These are phyloP conservation scores for Ptychochromis oligacanthus DNA, from an alignment of 2,113 vertebrate genomes.

Conservation along the genomic window DNA sequence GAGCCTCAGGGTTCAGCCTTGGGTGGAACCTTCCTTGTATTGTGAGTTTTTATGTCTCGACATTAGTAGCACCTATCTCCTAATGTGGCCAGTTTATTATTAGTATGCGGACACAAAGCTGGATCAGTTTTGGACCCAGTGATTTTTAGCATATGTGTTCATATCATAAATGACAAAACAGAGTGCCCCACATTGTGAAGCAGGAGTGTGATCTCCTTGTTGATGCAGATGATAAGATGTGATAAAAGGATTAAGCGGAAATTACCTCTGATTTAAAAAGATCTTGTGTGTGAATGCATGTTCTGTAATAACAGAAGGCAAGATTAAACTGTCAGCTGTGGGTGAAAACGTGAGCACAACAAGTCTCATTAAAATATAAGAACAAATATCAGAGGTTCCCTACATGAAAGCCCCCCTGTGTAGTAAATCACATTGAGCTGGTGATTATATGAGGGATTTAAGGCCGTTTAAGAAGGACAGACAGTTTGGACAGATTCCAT, in stretches of 20 bases:
- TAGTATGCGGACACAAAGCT: not conserved
- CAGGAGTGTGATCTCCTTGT: constrained; percentile 31
- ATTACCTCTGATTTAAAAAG: constrained; percentile 44
- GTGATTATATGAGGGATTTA: constrained; percentile 39
- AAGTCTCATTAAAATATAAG: constrained; percentile 43
- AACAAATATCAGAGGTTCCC: constrained; percentile 15
- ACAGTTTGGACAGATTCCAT: constrained; percentile 33
- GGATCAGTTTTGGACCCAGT: not conserved
- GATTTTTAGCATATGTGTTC: not conserved
- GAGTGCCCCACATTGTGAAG: not conserved
- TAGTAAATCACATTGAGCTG: constrained; percentile 24
- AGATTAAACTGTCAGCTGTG: constrained; percentile 45
- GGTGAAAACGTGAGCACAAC: constrained; percentile 15
- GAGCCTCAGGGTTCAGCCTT: not conserved
- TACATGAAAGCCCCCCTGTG: not conserved
- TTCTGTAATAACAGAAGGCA: constrained; percentile 13
- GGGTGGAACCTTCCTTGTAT: not conserved
- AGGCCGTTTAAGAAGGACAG: constrained; percentile 24
- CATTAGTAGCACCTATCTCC: not conserved
- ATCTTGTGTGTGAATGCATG: not conserved
- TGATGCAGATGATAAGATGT: constrained; percentile 35
- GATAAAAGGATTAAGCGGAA: constrained; percentile 56
- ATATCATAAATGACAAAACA: constrained; percentile 6
- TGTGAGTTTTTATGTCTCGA: not conserved
- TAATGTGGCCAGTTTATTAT: not conserved